A percentile compares a stretch with the other conserved stretches of the same genome.
phyloP scores from a whole-genome alignment of 2,113 vertebrate species.

The Gymnogyps californianus region DNA sequence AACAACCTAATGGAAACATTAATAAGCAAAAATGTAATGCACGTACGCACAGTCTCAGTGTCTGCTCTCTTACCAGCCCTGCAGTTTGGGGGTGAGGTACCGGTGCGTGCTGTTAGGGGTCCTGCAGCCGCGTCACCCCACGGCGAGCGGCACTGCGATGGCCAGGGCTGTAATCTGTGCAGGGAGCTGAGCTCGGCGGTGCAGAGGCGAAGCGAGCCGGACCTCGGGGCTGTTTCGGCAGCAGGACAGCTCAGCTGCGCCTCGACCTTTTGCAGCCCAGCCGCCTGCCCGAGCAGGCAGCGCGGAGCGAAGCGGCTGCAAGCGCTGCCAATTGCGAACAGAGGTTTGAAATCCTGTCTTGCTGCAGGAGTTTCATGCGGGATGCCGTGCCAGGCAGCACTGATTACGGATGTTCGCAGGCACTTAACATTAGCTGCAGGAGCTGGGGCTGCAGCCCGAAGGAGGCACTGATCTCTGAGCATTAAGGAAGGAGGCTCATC shows the following conservation, averaged over 20 bases:
- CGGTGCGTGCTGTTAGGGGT: background rate
- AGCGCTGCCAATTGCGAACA: fast-evolving
- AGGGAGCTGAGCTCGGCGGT: fast-evolving
- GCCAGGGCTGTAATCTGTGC: fast-evolving
- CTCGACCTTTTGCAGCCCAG: background rate
- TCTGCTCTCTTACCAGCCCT: background rate
- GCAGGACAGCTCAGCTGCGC: background rate
- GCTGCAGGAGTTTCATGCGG: background rate
- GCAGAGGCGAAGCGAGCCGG: fast-evolving
- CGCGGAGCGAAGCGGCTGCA: fast-evolving
- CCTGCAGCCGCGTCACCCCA: background rate
- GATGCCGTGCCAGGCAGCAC: fast-evolving
- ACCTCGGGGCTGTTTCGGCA: background rate
- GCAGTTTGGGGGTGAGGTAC: fast-evolving
- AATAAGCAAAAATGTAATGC: fast-evolving
- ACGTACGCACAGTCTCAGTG: fast-evolving
- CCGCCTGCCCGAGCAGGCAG: background rate
- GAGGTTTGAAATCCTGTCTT: no score
- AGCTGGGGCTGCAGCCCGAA: background rate
- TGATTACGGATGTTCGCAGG: background rate
- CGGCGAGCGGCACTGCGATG: fast-evolving
- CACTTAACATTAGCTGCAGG: background rate
- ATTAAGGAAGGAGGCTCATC: background rate
- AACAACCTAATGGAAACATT: background rate
- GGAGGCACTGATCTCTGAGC: background rate